Evolutionary conservation across 2,113 vertebrate species (phyloP).

Genomic region (Donacobius atricapilla): DNA sequence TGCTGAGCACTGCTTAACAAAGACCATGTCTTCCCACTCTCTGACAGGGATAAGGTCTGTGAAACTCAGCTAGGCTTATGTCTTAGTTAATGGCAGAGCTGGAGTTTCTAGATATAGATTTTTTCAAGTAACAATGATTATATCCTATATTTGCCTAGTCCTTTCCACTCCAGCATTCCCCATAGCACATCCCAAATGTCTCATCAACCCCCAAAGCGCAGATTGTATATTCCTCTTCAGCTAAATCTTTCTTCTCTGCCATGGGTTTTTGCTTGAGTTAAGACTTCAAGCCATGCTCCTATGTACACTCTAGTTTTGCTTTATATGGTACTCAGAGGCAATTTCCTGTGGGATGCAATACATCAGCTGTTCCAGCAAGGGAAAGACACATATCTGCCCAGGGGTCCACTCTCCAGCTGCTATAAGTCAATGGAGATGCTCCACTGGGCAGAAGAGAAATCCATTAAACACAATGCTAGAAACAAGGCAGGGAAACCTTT

Average conservation of each 20-base stretch:
- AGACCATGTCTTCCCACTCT: background rate
- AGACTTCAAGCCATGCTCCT: background rate
- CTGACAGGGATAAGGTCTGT: background rate
- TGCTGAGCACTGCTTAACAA: background rate
- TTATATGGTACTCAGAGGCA: background rate
- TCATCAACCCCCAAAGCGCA: background rate
- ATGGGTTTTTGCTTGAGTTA: slow-evolving; percentile 4
- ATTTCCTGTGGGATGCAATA: slow-evolving; percentile 16
- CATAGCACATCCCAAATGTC: background rate
- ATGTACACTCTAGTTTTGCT: background rate
- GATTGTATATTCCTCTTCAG: background rate
- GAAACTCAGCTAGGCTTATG: background rate
- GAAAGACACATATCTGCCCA: background rate
- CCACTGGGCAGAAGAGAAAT: background rate
- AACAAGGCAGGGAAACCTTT: background rate
- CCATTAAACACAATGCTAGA: background rate
- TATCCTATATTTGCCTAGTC: background rate
- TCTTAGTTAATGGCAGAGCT: background rate
- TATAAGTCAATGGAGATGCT: slow-evolving; percentile 24
- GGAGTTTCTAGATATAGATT: background rate
- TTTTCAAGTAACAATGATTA: background rate
- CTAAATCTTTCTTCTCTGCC: background rate
- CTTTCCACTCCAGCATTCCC: background rate
- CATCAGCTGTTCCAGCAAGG: background rate
- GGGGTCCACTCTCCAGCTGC: background rate